A percentile compares a stretch with the other conserved stretches of the same genome.
These are phyloP conservation scores for Xylota sylvarum DNA, from an alignment of 2,888 invertebrate species.

Conservation along the genomic window DNA sequence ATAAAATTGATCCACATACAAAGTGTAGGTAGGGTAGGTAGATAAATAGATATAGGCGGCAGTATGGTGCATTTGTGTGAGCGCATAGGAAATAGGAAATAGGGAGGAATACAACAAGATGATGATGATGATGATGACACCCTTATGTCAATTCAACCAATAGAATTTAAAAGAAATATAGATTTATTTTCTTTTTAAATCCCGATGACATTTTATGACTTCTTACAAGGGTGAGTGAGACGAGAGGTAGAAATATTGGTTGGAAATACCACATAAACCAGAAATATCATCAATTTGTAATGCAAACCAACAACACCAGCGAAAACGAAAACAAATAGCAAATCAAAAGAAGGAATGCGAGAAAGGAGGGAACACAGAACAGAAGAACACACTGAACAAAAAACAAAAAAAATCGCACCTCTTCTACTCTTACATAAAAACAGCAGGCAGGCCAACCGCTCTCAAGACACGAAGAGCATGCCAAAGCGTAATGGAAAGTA, in stretches of 20 bases:
- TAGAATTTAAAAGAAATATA: conserved; percentile 32
- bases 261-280: conserved; percentile 52
- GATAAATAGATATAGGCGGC: conserved; percentile 28
- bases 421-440: conserved; percentile 61
- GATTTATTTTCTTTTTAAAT: neutral
- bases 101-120: conserved; percentile 35
- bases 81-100: conserved; percentile 25
- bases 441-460: conserved; percentile 11
- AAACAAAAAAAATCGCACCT: conserved; percentile 51
- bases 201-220: conserved; percentile 56
- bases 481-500: conserved; percentile 54
- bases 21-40: conserved; percentile 42
- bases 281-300: conserved; percentile 47
- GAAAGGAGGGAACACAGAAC: conserved; percentile 27
- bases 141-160: conserved; percentile 64
- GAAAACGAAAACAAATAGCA: conserved; percentile 66
- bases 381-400: conserved; percentile 8
- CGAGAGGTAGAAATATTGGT: conserved; percentile 4
- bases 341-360: conserved; percentile 53
- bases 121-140: conserved; percentile 28
- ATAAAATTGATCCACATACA: conserved; percentile 71
- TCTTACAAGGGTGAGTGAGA: conserved; percentile 15
- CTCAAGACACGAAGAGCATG: conserved; percentile 53
- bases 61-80: conserved; percentile 17
- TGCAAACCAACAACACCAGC: conserved; percentile 28